A percentile compares a stretch with the other conserved stretches of the same genome.
Evolutionary conservation across 92 coral and sea anemone species (phyloP).

Genomic region (Zoanthus sociatus): DNA sequence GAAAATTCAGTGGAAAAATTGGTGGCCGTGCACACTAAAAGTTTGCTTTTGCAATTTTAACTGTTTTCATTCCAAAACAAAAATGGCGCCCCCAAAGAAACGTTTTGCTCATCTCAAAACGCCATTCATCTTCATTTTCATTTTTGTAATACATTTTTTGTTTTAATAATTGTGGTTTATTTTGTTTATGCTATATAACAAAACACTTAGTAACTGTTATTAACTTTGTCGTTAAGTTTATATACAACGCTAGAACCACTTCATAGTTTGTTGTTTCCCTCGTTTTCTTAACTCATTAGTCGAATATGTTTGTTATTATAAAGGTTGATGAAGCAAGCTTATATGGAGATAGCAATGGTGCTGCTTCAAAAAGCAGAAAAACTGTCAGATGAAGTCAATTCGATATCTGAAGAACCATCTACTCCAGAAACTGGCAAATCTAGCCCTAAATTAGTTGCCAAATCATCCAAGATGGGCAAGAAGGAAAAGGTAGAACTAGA

Average conservation of each 20-base stretch:
- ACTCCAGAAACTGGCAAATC: conserved; percentile 23
- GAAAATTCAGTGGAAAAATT: too few relatives aligned
- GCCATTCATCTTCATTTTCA: too few relatives aligned
- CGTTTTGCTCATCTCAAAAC: too few relatives aligned
- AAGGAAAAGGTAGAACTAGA: conserved; percentile 38
- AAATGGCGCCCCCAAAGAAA: too few relatives aligned
- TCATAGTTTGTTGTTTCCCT: background rate
- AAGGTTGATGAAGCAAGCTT: conserved; percentile 93
- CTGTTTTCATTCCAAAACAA: too few relatives aligned
- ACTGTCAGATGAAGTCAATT: conserved; percentile 17
- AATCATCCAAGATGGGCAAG: conserved; percentile 55
- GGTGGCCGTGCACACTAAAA: too few relatives aligned
- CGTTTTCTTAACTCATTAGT: background rate
- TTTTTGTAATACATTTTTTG: too few relatives aligned
- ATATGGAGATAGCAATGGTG: conserved; percentile 82
- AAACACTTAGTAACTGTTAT: too few relatives aligned
- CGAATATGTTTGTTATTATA: background rate
- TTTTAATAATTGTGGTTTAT: too few relatives aligned
- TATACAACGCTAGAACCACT: background rate
- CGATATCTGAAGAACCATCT: background rate
- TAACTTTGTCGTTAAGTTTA: too few relatives aligned
- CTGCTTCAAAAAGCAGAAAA: conserved; percentile 63
- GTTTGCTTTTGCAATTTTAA: too few relatives aligned
- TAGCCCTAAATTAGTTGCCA: conserved; percentile 29
- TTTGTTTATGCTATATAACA: too few relatives aligned